Base-by-base conservation (phyloP, 2,113 vertebrate species). In the Periophthalmus modestus region DNA sequence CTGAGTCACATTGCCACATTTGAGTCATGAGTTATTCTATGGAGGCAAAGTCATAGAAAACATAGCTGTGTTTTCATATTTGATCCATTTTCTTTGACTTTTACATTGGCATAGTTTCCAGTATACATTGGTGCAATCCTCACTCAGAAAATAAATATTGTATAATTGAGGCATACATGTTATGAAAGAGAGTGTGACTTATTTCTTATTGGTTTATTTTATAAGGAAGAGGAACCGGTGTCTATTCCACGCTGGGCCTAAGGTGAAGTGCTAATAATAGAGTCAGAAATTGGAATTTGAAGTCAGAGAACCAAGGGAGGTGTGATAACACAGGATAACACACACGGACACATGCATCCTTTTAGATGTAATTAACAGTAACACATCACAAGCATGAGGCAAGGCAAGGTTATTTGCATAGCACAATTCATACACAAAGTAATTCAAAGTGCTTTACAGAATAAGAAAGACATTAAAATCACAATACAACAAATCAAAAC, bases 81-180 rank as follows among this genome's bases (percentile, higher is more conserved):
- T 55, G n/a, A 59, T 13, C 23, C 13, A 2, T 28, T 24, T 59
- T 59, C 23, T 81, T 61, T 72, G 77, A 74, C 68, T 55, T 19
- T 55, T 76, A 66, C 71, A 46, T 21, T 71, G 57, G 69, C 75
- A 72, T 36, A 69, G 66, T 73, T 75, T 80, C 70, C 57, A 66
- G 66, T 63, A 69, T 71, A 62, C 71, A 39, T 82, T 73, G 77
- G 78, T 24, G 57, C 46, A 69, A 43, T 75, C 5, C 28, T 80
- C 66, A 34, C 67, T 68, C 48, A 77, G 55, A 9, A 69, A 4
- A 19, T 74, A 34, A 10, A 55, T 18, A 50, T 50, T 18, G 5
- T 18, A 50, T 50, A 50, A 16, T 50, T 50, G 15, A 16, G 48
- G 16, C 16, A 19, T 52, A 6, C 16, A 18, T 52, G 4, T 50